Evolutionary conservation across 2,113 vertebrate species (phyloP).

Genomic region (Hippotragus niger): DNA sequence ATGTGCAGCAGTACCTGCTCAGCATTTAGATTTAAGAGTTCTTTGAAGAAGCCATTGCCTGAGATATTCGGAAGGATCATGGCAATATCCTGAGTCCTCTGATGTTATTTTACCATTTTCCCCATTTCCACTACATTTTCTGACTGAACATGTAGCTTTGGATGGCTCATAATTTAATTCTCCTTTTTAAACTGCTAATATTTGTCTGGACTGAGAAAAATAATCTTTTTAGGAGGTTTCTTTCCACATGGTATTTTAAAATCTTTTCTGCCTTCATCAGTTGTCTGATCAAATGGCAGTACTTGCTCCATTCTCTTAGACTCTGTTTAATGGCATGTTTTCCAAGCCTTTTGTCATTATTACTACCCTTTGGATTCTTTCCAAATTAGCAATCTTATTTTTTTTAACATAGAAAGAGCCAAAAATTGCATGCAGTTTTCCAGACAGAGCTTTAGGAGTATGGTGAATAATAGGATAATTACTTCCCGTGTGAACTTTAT

Average conservation of each 20-base stretch:
- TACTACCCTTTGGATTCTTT: conserved; percentile 49
- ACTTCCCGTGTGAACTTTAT: background rate
- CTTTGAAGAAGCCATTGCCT: background rate
- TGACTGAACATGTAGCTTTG: background rate
- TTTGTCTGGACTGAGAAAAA: conserved; percentile 16
- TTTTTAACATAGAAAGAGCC: background rate
- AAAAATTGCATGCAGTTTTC: conserved; percentile 8
- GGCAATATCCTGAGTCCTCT: background rate
- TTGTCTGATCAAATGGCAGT: background rate
- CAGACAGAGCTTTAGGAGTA: background rate
- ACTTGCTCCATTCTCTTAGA: conserved; percentile 24
- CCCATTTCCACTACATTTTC: background rate
- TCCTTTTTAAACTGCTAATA: background rate
- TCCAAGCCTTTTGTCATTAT: conserved; percentile 34
- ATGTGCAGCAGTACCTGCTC: background rate
- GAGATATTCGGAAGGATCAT: background rate
- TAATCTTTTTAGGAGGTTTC: background rate
- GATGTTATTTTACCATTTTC: background rate
- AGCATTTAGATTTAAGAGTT: background rate
- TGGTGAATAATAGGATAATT: conserved; percentile 43
- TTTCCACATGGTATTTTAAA: conserved; percentile 32
- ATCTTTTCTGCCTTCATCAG: background rate
- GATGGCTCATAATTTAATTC: conserved; percentile 5
- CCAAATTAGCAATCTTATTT: conserved; percentile 36
- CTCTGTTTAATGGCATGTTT: conserved; percentile 48